A percentile compares a stretch with the other conserved stretches of the same genome.
These are phyloP conservation scores for Bombus balteatus DNA, from an alignment of 1,140 invertebrate species.

Conservation along the genomic window DNA sequence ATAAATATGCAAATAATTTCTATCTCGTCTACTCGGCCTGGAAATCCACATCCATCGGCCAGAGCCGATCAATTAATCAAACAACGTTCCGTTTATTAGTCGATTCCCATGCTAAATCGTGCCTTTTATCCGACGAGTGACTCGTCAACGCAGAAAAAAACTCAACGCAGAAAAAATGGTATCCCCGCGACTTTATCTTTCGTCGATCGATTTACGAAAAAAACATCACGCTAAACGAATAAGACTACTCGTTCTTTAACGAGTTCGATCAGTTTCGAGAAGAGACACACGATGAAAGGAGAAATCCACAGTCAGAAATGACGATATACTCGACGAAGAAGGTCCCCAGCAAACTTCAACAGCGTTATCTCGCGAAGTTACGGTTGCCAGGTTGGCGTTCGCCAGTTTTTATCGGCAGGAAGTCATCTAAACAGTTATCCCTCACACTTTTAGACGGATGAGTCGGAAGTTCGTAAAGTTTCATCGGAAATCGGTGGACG, in stretches of 20 bases:
- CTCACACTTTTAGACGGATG: background rate
- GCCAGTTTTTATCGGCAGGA: conserved; percentile 29
- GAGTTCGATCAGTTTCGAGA: background rate
- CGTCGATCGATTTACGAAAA: background rate
- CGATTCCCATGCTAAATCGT: background rate
- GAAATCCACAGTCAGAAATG: background rate
- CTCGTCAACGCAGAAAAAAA: background rate
- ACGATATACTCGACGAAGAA: background rate
- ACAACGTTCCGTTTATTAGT: conserved; percentile 16
- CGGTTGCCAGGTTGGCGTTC: background rate
- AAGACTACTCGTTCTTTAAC: background rate
- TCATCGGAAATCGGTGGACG: conserved; percentile 30
- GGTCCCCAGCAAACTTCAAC: background rate
- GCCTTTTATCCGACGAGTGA: background rate
- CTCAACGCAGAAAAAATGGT: background rate
- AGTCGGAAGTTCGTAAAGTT: conserved; percentile 26
- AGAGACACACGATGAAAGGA: background rate
- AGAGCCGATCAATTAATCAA: background rate
- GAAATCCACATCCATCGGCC: background rate
- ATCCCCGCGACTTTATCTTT: background rate
- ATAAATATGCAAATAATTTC: conserved; percentile 23
- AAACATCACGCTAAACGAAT: background rate
- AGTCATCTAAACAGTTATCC: conserved; percentile 22
- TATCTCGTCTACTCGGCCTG: background rate
- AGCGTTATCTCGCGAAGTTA: conserved; percentile 17